phyloP scores from a whole-genome alignment of 2,888 invertebrate genomes.

The Amblyteles armatorius region DNA sequence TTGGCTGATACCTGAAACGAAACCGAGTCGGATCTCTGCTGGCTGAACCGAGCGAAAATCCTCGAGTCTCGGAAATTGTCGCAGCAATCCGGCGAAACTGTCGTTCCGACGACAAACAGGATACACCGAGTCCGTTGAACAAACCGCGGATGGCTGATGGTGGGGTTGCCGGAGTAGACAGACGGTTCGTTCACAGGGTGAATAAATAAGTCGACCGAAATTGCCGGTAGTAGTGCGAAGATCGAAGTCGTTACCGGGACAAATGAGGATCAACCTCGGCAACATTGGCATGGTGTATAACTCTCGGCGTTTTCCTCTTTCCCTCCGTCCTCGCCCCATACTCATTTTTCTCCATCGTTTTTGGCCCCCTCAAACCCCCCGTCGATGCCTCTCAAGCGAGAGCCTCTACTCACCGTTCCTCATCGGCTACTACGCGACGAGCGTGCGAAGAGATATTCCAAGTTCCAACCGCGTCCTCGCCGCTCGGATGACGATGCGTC shows the following conservation, averaged over 20 bases:
- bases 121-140: conserved; percentile 1
- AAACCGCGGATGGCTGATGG: conserved; percentile 3
- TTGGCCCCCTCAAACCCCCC: conserved; percentile 8
- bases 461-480: conserved; percentile 24
- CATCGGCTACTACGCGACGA: conserved; percentile 55
- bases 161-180: not conserved
- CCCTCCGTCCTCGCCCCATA: not conserved
- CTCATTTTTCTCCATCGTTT: conserved; percentile 13
- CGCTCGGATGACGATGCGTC: conserved; percentile 1
- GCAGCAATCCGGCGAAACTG: not conserved
- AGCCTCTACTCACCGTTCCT: conserved; percentile 1
- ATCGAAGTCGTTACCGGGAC: conserved; percentile 62
- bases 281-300: not conserved
- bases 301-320: not conserved
- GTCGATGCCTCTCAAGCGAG: not conserved
- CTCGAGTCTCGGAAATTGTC: not conserved
- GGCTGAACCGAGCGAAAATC: not conserved
- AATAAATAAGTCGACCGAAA: conserved; percentile 52
- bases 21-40: not conserved
- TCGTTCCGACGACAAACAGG: not conserved
- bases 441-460: conserved; percentile 66
- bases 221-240: conserved; percentile 48
- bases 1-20: not conserved
- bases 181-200: conserved; percentile 34
- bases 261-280: conserved; percentile 48